Base-by-base conservation (phyloP, 2,113 vertebrate species). In the Hirundichthys speculiger region DNA sequence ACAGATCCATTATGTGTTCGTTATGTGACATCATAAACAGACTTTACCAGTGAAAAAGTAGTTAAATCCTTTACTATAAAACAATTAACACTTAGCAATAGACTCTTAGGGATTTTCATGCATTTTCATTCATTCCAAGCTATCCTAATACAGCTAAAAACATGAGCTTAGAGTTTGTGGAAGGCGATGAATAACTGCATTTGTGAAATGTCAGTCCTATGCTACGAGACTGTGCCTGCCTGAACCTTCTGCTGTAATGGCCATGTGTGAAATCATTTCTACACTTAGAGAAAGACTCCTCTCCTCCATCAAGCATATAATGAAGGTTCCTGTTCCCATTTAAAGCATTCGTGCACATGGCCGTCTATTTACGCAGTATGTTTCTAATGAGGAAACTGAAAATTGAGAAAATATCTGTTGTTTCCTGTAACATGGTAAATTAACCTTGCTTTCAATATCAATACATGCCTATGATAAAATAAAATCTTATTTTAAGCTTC, bases 241-340 rank as follows among this genome's bases (percentile, higher is more conserved):
- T 72, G 65, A 56, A 40, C 69, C 66, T 72, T 63, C 69, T 64
- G 68, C 53, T 65, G 60, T 58, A 79, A 67, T 72, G 67, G 51
- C 55, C 70, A 53, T 57, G 72, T 86, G 77, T 80, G 63, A 87
- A 83, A 82, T 78, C 3, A 79, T 84, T 73, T 79, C 65, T 75
- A 19, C 50, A 69, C 64, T 69, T 74, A 51, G 43, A 72, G 25
- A 82, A 41, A 76, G 64, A 61, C 80, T 85, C 81, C 77, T 86
- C 79, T 79, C 55, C 47, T 15, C 67, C 75, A 73, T 66, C 71
- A 83, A 68, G 55, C 65, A 10, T 65, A 59, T 90, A 88, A 91
- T 90, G 90, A 89, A 89, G 83, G 75, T 67, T 63, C 73, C 78
- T 69, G 50, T 68, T 67, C 41, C 86, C 90, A 88, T 90, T 90